Evolutionary conservation across 2,888 invertebrate genomes (phyloP).

Genomic region (Tetranychus piercei): DNA sequence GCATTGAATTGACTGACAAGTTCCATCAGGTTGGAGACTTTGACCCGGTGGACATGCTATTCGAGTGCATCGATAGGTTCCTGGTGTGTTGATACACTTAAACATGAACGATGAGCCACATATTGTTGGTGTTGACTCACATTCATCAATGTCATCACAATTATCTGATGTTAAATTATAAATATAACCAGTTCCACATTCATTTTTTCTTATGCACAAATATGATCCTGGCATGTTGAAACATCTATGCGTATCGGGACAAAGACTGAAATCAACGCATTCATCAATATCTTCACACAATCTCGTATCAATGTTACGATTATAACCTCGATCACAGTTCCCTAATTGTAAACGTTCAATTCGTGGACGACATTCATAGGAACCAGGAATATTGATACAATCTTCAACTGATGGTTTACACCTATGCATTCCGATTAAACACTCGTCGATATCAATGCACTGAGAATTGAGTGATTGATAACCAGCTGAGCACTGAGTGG

Average conservation of each 20-base stretch:
- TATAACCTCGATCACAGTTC: not conserved
- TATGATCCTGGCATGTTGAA: slow-evolving; percentile 75
- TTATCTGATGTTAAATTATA: slow-evolving; percentile 63
- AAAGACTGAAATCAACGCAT: slow-evolving; percentile 45
- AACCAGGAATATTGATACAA: slow-evolving; percentile 7
- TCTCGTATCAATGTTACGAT: slow-evolving; percentile 41
- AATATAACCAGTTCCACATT: slow-evolving; percentile 93
- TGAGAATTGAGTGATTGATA: not conserved
- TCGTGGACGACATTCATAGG: not conserved
- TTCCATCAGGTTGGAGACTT: slow-evolving; percentile 15
- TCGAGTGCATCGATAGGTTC: slow-evolving; percentile 31
- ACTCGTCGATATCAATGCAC: slow-evolving; percentile 34
- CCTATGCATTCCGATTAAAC: slow-evolving; percentile 22
- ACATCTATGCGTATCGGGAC: slow-evolving; percentile 57
- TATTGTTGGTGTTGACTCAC: slow-evolving; percentile 30
- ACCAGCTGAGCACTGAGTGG: slow-evolving; percentile 10
- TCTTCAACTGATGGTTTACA: not conserved
- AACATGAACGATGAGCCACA: slow-evolving; percentile 32
- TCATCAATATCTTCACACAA: slow-evolving; percentile 23
- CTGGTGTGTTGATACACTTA: slow-evolving; percentile 47
- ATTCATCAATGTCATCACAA: slow-evolving; percentile 44
- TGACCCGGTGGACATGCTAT: slow-evolving; percentile 15
- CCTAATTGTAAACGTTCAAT: not conserved
- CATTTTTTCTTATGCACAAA: slow-evolving; percentile 59
- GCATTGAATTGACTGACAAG: slow-evolving; percentile 20